A percentile compares a stretch with the other conserved stretches of the same genome.
These are phyloP conservation scores for Florisuga fusca DNA, from an alignment of 2,797 vertebrate species.

Conservation along the genomic window DNA sequence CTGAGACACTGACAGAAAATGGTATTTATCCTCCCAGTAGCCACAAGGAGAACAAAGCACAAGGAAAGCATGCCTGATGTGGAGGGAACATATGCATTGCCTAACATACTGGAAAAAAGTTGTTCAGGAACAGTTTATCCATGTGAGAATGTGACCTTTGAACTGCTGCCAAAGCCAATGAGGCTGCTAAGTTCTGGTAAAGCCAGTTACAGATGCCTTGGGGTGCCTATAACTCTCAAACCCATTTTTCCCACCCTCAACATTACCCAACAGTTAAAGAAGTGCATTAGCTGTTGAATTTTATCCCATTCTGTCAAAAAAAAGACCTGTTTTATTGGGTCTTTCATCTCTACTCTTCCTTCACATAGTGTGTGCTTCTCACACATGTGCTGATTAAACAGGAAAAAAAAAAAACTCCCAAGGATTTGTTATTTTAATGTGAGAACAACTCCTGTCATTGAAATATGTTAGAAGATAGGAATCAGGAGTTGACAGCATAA, in stretches of 20 bases:
- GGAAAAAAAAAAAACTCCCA: neutral
- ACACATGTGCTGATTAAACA: neutral
- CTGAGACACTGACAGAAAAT: constrained; percentile 15
- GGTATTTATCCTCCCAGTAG: constrained; percentile 40
- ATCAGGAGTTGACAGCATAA: neutral
- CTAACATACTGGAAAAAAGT: constrained; percentile 52
- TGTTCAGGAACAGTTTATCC: constrained; percentile 46
- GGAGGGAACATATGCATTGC: constrained; percentile 55
- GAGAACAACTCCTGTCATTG: neutral
- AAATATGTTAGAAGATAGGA: neutral
- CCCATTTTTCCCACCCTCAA: neutral
- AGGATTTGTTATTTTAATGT: neutral
- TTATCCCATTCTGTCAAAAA: neutral
- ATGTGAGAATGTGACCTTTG: constrained; percentile 56
- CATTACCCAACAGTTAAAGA: neutral
- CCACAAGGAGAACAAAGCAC: constrained; percentile 42
- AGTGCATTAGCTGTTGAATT: constrained; percentile 4
- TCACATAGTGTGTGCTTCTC: constrained; percentile 17
- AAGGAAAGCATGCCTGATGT: constrained; percentile 54
- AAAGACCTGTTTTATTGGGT: neutral
- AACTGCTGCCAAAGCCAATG: constrained; percentile 53
- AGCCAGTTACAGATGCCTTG: constrained; percentile 24
- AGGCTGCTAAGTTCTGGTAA: constrained; percentile 41
- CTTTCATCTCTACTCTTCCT: neutral
- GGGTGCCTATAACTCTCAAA: constrained; percentile 7